Evolutionary conservation across 2,797 vertebrate species (phyloP), one percentile per base, ranked within the genome.

Genomic region (Botia almorhae): DNA sequence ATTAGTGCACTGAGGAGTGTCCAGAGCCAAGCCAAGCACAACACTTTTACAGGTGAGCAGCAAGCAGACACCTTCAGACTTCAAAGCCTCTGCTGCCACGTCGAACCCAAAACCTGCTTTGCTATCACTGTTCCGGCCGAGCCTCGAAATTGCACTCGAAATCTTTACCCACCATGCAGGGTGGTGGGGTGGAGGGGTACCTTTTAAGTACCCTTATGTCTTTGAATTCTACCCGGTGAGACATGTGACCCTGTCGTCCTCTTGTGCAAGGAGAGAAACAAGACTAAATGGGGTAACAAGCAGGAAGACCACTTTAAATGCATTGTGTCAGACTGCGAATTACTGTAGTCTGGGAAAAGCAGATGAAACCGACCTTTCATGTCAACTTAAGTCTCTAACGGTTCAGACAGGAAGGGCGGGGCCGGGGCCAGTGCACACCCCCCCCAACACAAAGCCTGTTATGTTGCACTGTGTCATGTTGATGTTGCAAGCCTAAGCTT

Each of bases 231-330:
- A 71, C 56, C 21, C 1, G 60, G 11, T 21, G 26, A 55, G 36
- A 26, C 70, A 60, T 53, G 23, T 26, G 64, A 79, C 74, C 60
- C 36, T 61, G 16, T 71, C 50, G 64, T 53, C 43, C n/a, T 26
- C 51, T 60, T 81, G 53, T 75, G 50, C 23, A 65, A 70, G 69
- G 2, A 60, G 61, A 39, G n/a, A 61, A 23, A 14, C 23, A 80
- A 77, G 73, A 68, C 58, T 74, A 23, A 60, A 23, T 19, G 48
- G 36, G 33, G 71, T 36, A 81, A 70, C 3, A 48, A 58, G 33
- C 60, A 79, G 80, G 83, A 86, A 86, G 85, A 83, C 72, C 0
- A 81, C 74, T 72, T 69, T n/a, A 58, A 74, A 80, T 73, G 78
- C 60, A 80, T 69, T 7, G 19, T 53, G 51, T 68, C 48, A 48